Base-by-base conservation (phyloP, 2,113 vertebrate species). In the Marmota monax region DNA sequence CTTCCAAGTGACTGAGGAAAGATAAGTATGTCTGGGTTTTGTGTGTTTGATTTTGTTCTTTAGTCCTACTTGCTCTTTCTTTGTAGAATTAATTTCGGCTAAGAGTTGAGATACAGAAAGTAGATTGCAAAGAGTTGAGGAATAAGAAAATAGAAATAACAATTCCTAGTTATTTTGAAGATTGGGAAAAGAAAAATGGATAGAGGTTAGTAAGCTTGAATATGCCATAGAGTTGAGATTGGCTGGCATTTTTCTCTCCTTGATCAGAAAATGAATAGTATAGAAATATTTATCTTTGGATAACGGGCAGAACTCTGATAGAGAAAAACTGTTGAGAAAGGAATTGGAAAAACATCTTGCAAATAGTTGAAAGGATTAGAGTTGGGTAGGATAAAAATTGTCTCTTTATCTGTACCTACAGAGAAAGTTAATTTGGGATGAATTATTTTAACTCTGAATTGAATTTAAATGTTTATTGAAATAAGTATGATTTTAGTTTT, bases 401-500 rank as follows among this genome's bases (percentile, higher is more conserved):
- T 6, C 6, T 92, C 45, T 63, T 4, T 86, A 65, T 13, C 27
- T 8, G 8, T 51, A 88, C 17, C 6, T 20, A 74, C 10, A 74
- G 51, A 76, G 12, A 22, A 5, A n/a, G 5, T 72, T 27, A 90
- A 67, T 45, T 63, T 16, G 58, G 12, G 20, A 51, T 73, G 3
- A 25, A 70, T 83, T 73, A 85, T n/a, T 63, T 94, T 92, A 90
- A 88, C 8, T 96, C 7, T 34, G 22, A 70, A 78, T 90, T 34
- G 4, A 94, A 45, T 45, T 74, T 29, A 94, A 96, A 37, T 84
- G 34, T 42, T 95, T 95, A 73, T 53, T 42, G 56, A 25, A 84
- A 42, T 83, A 22, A 85, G 37, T 56, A 7, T 1, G 3, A 4
- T 53, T 93, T 86, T 8, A 84, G 34, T 12, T 53, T 89, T 80